Base-by-base conservation (phyloP, 2,888 invertebrate species). In the Xylocampa areola region DNA sequence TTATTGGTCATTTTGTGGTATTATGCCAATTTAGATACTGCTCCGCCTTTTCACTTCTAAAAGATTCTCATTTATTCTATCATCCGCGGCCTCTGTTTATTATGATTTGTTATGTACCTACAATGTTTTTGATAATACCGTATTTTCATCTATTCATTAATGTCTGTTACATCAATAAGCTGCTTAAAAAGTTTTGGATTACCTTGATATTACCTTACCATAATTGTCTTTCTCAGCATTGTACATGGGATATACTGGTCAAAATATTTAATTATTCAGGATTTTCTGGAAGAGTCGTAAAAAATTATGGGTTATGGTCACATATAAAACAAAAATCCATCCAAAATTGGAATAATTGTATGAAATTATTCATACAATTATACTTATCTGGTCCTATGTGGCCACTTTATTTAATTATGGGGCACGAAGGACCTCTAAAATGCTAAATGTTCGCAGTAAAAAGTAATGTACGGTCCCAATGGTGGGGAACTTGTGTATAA, bases 381-480 rank as follows among this genome's bases (percentile, higher is more conserved):
- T 47, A 57, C 39, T 37, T 74, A 70, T 77, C 44, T 54, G 32
- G 48, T 51, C 53, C 30, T 54, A 50, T 32, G 36, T 41, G 53
- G 5, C 17, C 14, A 39, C 39, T 60, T 19, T 35, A 37, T 30
- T 62, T 70, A 61, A 74, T 68, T 71, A 57, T 36, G 19, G 23
- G 52, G 19, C 59, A 44, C 59, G 1, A 43, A 62, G 49, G 53
- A 45, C 45, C 51, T 14, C 33, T 69, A 49, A 73, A 76, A 73
- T 55, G 41, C 10, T 55, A 61, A 73, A 54, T 50, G 54, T 35
- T 47, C 14, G 50, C 58, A 68, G 19, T 76, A 58, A 68, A 72
- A 76, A 64, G 58, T 69, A 48, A 65, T 59, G 43, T 35, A 35
- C 10, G 39, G 50, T 59, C 61, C 55, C 64, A 35, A 23, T 11